phyloP scores from a whole-genome alignment of 2,113 vertebrate species.

The Callipepla squamata region DNA sequence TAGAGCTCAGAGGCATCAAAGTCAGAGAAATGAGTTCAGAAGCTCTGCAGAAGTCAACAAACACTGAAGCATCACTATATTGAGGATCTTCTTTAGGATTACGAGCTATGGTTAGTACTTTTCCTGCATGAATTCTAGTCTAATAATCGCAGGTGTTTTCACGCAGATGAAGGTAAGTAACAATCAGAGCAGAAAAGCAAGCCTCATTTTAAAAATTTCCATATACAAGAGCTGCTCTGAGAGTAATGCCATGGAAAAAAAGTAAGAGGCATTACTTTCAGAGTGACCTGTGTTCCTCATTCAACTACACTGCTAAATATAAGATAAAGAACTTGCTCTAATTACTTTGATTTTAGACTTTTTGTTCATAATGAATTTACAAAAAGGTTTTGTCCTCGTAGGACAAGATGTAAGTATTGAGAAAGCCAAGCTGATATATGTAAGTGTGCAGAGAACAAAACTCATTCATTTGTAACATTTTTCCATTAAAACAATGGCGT shows the following conservation, averaged over 20 bases:
- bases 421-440: conserved; percentile 49
- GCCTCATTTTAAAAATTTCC: not conserved
- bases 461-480: conserved; percentile 63
- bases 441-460: conserved; percentile 43
- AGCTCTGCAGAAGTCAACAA: not conserved
- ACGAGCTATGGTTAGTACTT: not conserved
- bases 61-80: accelerated
- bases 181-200: not conserved
- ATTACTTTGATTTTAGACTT: not conserved
- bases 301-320: not conserved
- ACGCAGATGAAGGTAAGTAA: not conserved
- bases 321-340: not conserved
- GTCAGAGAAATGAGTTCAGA: accelerated
- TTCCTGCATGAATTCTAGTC: not conserved
- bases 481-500: conserved; percentile 64
- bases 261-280: no score
- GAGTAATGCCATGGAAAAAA: no score
- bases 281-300: not conserved
- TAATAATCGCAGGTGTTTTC: not conserved
- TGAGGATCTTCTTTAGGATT: not conserved
- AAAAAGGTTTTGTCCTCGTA: conserved; percentile 45
- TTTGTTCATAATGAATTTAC: conserved; percentile 30
- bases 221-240: not conserved
- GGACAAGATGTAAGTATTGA: conserved; percentile 44
- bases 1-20: accelerated